Base-by-base conservation (phyloP, 2,113 vertebrate species). In the Numida meleagris region DNA sequence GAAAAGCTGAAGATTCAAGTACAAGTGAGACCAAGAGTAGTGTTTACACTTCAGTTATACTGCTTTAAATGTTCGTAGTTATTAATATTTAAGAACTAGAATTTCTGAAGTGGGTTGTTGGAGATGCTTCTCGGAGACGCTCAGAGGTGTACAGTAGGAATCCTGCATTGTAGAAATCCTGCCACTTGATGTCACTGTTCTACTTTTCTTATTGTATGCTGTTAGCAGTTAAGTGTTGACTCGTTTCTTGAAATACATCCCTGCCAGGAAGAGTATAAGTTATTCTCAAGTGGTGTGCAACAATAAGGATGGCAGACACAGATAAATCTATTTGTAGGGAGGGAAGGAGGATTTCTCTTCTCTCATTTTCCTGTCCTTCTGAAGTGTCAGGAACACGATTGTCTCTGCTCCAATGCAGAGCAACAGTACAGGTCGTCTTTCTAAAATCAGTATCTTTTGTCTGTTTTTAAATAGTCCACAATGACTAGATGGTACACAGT, bases 211-310 rank as follows among this genome's bases (percentile, higher is more conserved):
- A 15, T 36, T 31, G 3, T 3, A 16, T 21, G 18, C 33, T 36
- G 6, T 38, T 27, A 3, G 0, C 4, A 0, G n/a, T n/a, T 7
- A 3, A 1, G 0, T 4, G 2, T 25, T 27, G 33, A 0, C 33
- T 16, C 29, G 0, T 9, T 12, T 25, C n/a, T 40, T 4, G 27
- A 24, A 58, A 8, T 2, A 6, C 17, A 43, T 31, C 43, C 43
- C 0, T 5, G 14, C 4, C 75, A 5, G 33, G 33, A 33, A 10
- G 8, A 21, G 1, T 0, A 14, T 2, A 10, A n/a, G 14, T 4
- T 25, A 2, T 50, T 71, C 8, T 27, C 14, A 70, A 46, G 40
- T 12, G 15, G 11, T 21, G 53, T 53, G 82, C 27, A 13, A 45
- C 14, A 38, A 4, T 5, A 43, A 48, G 46, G 46, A 16, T n/a